These are phyloP conservation scores for Contarinia nasturtii DNA, from an alignment of 1,140 invertebrate genomes.

Conservation along the genomic window DNA sequence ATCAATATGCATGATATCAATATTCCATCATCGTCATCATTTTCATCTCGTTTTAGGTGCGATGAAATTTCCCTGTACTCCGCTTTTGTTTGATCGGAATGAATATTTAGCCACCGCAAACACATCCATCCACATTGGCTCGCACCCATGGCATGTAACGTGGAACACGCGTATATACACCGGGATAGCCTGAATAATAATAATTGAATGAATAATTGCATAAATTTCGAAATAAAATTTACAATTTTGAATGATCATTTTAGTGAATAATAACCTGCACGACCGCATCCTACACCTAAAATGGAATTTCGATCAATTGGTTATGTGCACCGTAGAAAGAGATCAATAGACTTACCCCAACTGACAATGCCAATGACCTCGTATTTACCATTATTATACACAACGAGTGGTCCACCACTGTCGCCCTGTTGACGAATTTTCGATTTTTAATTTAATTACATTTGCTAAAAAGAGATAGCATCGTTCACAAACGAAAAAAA, in stretches of 20 bases:
- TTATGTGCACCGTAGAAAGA: slow-evolving; percentile 23
- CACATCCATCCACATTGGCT: slow-evolving; percentile 22
- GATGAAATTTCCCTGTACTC: no score
- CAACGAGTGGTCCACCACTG: slow-evolving; percentile 58
- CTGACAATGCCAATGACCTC: slow-evolving; percentile 45
- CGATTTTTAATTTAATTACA: no score
- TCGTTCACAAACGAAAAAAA: no score
- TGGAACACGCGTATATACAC: slow-evolving; percentile 22
- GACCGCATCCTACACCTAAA: slow-evolving; percentile 47
- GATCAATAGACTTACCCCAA: neutral
- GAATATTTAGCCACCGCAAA: slow-evolving; percentile 9
- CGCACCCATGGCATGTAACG: slow-evolving; percentile 24
- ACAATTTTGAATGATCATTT: neutral
- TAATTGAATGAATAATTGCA: neutral
- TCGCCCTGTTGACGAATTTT: no score
- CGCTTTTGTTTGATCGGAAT: no score
- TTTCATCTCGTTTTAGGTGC: neutral
- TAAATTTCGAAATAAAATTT: neutral
- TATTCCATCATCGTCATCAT: neutral
- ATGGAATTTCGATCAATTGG: slow-evolving; percentile 37
- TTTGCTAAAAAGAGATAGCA: no score
- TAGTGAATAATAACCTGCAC: slow-evolving; percentile 42
- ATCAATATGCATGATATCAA: neutral
- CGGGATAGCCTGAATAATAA: no score
- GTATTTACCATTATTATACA: slow-evolving; percentile 47